Conservation (phyloP, 2,113 vertebrate species). For the Poecile atricapillus region DNA sequence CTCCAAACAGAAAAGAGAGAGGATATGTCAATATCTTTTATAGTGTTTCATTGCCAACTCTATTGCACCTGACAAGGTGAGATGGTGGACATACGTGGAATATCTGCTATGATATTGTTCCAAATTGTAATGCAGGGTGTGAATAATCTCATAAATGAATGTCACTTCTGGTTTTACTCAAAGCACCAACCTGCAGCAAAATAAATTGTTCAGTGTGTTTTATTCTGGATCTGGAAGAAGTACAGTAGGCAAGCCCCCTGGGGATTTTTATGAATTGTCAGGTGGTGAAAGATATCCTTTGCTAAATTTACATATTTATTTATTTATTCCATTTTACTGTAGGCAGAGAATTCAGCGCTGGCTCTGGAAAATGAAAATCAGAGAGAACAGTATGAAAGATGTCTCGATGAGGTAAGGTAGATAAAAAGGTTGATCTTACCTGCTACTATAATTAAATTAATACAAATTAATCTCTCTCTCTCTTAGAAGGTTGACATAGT, state of each 20-base stretch:
- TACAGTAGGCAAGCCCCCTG: not conserved
- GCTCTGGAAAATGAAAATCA: constrained; percentile 89
- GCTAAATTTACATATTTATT: constrained; percentile 52
- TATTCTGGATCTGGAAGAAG: constrained; percentile 30
- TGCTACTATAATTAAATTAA: constrained; percentile 14
- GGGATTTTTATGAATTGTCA: constrained; percentile 17
- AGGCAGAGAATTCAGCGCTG: constrained; percentile 87
- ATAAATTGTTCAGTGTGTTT: constrained; percentile 10
- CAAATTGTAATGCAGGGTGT: constrained; percentile 2
- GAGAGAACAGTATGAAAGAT: constrained; percentile 90
- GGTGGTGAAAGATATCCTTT: not conserved
- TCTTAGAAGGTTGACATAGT: not conserved
- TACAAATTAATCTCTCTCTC: not conserved
- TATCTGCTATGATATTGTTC: constrained; percentile 34
- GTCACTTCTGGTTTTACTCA: constrained; percentile 52
- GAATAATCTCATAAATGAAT: constrained; percentile 47
- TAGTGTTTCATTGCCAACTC: not conserved
- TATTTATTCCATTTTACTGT: constrained; percentile 47
- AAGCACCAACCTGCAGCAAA: constrained; percentile 26
- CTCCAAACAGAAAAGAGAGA: not conserved
- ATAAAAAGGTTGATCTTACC: constrained; percentile 11
- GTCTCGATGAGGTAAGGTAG: constrained; percentile 88
- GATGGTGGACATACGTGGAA: not conserved
- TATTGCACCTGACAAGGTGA: constrained; percentile 35
- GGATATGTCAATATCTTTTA: not conserved